These are phyloP conservation scores for Hemistola chrysoprasaria DNA, from an alignment of 2,888 invertebrate species.

Conservation along the genomic window DNA sequence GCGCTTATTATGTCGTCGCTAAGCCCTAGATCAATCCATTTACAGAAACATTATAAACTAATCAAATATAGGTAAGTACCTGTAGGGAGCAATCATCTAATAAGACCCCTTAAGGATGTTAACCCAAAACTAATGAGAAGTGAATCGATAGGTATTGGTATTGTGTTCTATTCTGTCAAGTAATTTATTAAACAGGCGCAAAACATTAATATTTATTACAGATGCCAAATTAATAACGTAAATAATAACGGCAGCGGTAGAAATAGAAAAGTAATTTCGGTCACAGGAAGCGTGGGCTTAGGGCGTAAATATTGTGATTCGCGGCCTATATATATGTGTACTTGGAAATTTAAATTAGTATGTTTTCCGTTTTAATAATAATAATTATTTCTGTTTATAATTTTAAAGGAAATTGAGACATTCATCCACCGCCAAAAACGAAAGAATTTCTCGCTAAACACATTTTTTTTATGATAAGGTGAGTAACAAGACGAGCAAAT, in stretches of 20 bases:
- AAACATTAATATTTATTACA: conserved; percentile 13
- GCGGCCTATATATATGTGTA: conserved; percentile 13
- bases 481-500: too few relatives aligned
- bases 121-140: conserved; percentile 8
- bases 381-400: too few relatives aligned
- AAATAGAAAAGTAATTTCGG: conserved; percentile 14
- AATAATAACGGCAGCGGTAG: conserved; percentile 5
- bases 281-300: conserved; percentile 11
- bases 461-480: too few relatives aligned
- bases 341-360: conserved; percentile 12
- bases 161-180: not conserved
- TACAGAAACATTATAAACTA: too few relatives aligned
- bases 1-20: too few relatives aligned
- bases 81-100: too few relatives aligned
- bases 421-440: too few relatives aligned
- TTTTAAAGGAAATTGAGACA: too few relatives aligned
- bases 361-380: conserved; percentile 10
- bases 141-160: conserved; percentile 2
- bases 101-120: conserved; percentile 8
- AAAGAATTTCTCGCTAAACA: too few relatives aligned
- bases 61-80: too few relatives aligned
- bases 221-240: conserved; percentile 10
- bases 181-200: not conserved
- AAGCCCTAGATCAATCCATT: too few relatives aligned
- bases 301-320: conserved; percentile 17